Evolutionary conservation across 2,113 vertebrate species (phyloP), one percentile per base, ranked within the genome.

Genomic region (Pleuronectes platessa): DNA sequence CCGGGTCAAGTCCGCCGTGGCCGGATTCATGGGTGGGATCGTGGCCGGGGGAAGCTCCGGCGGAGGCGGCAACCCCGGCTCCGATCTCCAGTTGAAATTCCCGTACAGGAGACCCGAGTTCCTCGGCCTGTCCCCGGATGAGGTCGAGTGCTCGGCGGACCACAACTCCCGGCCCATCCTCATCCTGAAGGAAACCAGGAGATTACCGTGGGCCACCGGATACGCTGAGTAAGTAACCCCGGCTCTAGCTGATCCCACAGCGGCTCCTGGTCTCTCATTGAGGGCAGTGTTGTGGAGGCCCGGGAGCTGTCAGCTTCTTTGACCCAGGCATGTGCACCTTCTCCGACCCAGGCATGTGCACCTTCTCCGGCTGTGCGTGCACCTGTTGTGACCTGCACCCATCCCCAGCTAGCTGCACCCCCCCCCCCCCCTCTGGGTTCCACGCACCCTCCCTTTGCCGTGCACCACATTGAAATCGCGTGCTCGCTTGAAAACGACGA

Each of bases 131-230:
- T 89, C 90, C 56, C 35, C 74, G 85, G 92, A 93, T 77, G 92
- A 93, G 76, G 85, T 92, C 66, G 92, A 93, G 88, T 92, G 92
- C 67, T 93, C 90, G 4, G 92, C 92, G 70, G 92, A 93, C 67
- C 92, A 93, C 85, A 54, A 84, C 26, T 88, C 92, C 3, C 89
- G 92, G 79, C 92, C 92, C 89, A 92, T 93, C 75, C 89, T 93
- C 70, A 93, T 92, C 83, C 80, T 92, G 68, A 91, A 89, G 89
- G 92, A 92, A 60, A 93, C 87, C 68, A 75, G 89, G 82, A 91
- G 90, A 80, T 89, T 93, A 86, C 90, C 92, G n/a, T 93, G 92
- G 92, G 90, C 92, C 82, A 92, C 92, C 56, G 92, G 92, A 80
- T 93, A 93, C 83, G 92, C 92, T 1, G 92, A 93, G 92, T 93